Evolutionary conservation across 2,113 vertebrate genomes (phyloP).

Genomic region (Dissostichus mawsoni): DNA sequence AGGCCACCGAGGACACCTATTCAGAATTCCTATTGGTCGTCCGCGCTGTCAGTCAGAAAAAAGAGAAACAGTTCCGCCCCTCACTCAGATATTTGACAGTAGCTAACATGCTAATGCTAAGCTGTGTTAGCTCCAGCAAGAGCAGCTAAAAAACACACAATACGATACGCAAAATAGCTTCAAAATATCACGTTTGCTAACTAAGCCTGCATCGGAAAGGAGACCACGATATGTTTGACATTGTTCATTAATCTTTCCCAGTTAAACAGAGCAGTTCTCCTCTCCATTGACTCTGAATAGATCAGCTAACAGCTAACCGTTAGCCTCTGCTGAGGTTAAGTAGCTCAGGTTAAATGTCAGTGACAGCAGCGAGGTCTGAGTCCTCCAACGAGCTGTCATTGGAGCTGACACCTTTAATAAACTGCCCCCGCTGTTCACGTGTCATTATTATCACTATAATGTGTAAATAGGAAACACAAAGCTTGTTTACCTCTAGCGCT

Average conservation of each 20-base stretch:
- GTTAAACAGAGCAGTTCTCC: slow-evolving; percentile 7
- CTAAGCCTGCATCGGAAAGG: rapidly evolving
- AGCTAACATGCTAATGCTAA: slow-evolving; percentile 65
- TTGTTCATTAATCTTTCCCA: neutral
- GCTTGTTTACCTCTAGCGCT: slow-evolving; percentile 65
- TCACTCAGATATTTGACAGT: slow-evolving; percentile 46
- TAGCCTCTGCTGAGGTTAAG: slow-evolving; percentile 37
- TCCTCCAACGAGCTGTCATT: neutral
- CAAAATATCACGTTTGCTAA: neutral
- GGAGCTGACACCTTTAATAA: neutral
- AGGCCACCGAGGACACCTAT: neutral
- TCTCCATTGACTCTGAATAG: slow-evolving; percentile 45
- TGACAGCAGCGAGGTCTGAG: neutral
- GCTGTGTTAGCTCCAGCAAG: slow-evolving; percentile 30
- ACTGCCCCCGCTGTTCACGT: neutral
- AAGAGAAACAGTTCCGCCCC: slow-evolving; percentile 17
- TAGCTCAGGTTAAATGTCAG: slow-evolving; percentile 25
- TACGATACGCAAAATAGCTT: neutral
- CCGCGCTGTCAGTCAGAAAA: slow-evolving; percentile 3
- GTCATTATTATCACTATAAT: neutral
- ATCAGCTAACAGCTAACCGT: slow-evolving; percentile 59
- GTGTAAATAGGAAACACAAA: neutral
- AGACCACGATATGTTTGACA: neutral
- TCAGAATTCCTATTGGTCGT: slow-evolving; percentile 4
- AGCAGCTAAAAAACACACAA: neutral